These are phyloP conservation scores for Clitarchus hookeri DNA, from an alignment of 2,888 invertebrate genomes.

Conservation along the genomic window DNA sequence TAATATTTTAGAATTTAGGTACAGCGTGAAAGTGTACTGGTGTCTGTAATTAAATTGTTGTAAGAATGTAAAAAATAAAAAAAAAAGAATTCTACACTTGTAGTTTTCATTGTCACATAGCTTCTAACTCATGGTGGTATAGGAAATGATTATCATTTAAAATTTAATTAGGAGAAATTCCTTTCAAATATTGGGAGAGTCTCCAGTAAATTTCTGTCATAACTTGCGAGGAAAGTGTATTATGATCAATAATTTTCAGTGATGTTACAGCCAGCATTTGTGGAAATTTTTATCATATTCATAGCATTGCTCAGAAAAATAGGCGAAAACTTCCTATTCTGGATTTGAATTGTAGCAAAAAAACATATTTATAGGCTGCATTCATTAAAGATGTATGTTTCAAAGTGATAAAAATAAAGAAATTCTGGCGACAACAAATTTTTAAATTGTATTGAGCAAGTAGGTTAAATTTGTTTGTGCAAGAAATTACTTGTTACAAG, in stretches of 20 bases:
- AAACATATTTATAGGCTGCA: too few relatives aligned
- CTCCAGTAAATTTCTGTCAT: not conserved
- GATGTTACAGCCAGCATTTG: too few relatives aligned
- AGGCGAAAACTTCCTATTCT: too few relatives aligned
- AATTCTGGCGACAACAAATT: not conserved
- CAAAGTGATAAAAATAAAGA: not conserved
- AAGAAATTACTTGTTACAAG: not conserved
- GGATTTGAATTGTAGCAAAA: too few relatives aligned
- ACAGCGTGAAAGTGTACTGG: not conserved
- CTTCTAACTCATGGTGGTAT: not conserved
- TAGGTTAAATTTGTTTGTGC: not conserved
- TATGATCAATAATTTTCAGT: not conserved
- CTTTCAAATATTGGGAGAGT: not conserved
- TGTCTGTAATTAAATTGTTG: slow-evolving; percentile 8
- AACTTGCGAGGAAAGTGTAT: not conserved
- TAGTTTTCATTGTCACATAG: not conserved
- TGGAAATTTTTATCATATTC: too few relatives aligned
- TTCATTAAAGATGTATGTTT: too few relatives aligned
- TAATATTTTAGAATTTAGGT: slow-evolving; percentile 35
- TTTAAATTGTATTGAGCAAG: not conserved
- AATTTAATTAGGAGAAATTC: not conserved
- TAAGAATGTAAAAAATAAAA: not conserved
- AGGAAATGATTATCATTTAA: not conserved
- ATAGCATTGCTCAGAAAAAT: not conserved
- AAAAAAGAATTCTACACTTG: not conserved